phyloP scores from a whole-genome alignment of 2,888 invertebrate species.

The Drosophila meridiana region DNA sequence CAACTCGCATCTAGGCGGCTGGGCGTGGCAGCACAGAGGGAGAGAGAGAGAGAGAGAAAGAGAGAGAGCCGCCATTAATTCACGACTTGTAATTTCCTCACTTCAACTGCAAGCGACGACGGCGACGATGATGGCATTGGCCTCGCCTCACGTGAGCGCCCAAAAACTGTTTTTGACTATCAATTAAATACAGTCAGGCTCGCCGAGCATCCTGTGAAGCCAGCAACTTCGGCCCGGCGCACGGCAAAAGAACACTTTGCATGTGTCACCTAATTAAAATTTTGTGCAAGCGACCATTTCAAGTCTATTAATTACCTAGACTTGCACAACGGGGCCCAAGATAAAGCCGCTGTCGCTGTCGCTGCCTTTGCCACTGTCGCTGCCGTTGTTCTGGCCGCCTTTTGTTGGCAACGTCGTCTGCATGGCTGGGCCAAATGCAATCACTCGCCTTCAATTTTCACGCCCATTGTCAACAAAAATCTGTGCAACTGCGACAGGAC shows the following conservation, averaged over 20 bases:
- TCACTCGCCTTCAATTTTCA: slow-evolving; percentile 81
- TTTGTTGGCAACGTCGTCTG: slow-evolving; percentile 30
- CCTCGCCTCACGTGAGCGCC: slow-evolving; percentile 40
- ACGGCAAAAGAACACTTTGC: slow-evolving; percentile 53
- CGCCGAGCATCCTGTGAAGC: slow-evolving; percentile 18
- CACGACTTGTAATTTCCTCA: slow-evolving; percentile 84
- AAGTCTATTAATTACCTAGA: slow-evolving; percentile 78
- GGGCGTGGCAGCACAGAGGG: background rate
- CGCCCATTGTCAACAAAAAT: slow-evolving; percentile 80
- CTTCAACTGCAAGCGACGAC: slow-evolving; percentile 71
- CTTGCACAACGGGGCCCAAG: slow-evolving; percentile 41
- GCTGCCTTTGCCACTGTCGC: background rate
- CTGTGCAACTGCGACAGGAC: slow-evolving; percentile 67
- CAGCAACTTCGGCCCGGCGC: slow-evolving; percentile 18
- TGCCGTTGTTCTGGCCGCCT: slow-evolving; percentile 16
- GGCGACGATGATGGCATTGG: slow-evolving; percentile 29
- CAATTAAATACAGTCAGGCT: slow-evolving; percentile 69
- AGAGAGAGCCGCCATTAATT: slow-evolving; percentile 76
- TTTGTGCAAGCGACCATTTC: slow-evolving; percentile 75
- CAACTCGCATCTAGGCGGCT: slow-evolving; percentile 22
- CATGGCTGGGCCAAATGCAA: slow-evolving; percentile 65
- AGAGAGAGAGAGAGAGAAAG: slow-evolving; percentile 34
- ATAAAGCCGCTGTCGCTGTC: slow-evolving; percentile 19
- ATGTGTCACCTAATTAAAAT: slow-evolving; percentile 79
- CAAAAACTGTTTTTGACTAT: slow-evolving; percentile 75